phyloP scores from a whole-genome alignment of 1,140 invertebrate genomes.

The Drosophila quadrilineata region DNA sequence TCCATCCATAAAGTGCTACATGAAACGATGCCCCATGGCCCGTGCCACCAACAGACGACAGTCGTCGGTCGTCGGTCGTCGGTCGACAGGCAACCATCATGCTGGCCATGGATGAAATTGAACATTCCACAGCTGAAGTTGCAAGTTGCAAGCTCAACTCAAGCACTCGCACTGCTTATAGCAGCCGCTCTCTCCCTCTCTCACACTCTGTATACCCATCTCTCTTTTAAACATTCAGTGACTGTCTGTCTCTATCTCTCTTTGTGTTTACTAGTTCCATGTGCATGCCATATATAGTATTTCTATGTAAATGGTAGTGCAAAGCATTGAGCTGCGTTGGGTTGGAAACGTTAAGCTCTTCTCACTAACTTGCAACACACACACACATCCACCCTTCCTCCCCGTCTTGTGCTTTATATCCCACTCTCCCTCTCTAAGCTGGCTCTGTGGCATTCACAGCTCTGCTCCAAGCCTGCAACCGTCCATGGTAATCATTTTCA shows the following conservation, averaged over 20 bases:
- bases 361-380: slow-evolving; percentile 2
- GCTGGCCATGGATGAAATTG: slow-evolving; percentile 61
- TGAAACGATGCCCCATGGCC: slow-evolving; percentile 34
- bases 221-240: too few relatives aligned
- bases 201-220: background rate
- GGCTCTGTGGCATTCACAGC: slow-evolving; percentile 4
- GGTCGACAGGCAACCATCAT: background rate
- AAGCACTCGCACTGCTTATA: slow-evolving; percentile 8
- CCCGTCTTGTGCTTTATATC: background rate
- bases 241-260: too few relatives aligned
- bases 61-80: too few relatives aligned
- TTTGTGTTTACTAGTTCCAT: too few relatives aligned
- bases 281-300: slow-evolving; percentile 1
- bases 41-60: too few relatives aligned
- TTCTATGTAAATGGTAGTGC: slow-evolving; percentile 51
- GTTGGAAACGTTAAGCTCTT: too few relatives aligned
- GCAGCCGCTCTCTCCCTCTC: slow-evolving; percentile 31
- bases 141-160: slow-evolving; percentile 2
- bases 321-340: too few relatives aligned
- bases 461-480: background rate
- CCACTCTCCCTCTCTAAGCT: background rate
- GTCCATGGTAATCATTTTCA: slow-evolving; percentile 22
- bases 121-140: slow-evolving; percentile 47
- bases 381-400: background rate
- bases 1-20: slow-evolving; percentile 66